phyloP scores from a whole-genome alignment of 2,113 vertebrate genomes.

The Shinisaurus crocodilurus region DNA sequence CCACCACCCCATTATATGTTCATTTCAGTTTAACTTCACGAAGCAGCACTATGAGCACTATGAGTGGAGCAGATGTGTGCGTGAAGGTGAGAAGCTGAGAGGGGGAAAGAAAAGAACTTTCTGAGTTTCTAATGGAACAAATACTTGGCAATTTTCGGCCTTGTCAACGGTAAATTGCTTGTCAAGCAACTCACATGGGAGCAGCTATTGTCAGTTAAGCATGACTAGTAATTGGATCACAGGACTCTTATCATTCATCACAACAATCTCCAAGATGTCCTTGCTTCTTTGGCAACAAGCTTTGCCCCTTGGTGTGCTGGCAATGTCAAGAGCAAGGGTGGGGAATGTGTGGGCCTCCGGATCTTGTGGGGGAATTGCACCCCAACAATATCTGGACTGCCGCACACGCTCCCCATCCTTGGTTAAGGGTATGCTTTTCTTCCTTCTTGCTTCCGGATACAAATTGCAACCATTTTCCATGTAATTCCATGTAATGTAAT shows the following conservation, averaged over 20 bases:
- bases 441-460: neutral
- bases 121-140: conserved; percentile 47
- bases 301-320: conserved; percentile 26
- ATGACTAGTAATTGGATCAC: conserved; percentile 46
- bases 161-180: conserved; percentile 46
- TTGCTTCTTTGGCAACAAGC: conserved; percentile 4
- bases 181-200: conserved; percentile 43
- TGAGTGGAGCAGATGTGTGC: conserved; percentile 36
- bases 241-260: conserved; percentile 20
- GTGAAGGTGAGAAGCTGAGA: conserved; percentile 21
- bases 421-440: neutral
- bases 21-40: conserved; percentile 49
- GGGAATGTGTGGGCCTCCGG: no score
- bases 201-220: conserved; percentile 24
- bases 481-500: no score
- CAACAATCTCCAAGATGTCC: conserved; percentile 20
- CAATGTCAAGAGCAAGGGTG: neutral
- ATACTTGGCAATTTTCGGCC: conserved; percentile 54
- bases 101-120: conserved; percentile 28
- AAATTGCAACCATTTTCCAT: conserved; percentile 39
- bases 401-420: no score
- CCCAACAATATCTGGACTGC: no score
- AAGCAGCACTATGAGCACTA: conserved; percentile 24
- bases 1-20: conserved; percentile 31
- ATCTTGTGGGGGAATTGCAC: no score